Base-by-base conservation (phyloP, 1,140 invertebrate species). In the Pseudomyrmex flavicornis region DNA sequence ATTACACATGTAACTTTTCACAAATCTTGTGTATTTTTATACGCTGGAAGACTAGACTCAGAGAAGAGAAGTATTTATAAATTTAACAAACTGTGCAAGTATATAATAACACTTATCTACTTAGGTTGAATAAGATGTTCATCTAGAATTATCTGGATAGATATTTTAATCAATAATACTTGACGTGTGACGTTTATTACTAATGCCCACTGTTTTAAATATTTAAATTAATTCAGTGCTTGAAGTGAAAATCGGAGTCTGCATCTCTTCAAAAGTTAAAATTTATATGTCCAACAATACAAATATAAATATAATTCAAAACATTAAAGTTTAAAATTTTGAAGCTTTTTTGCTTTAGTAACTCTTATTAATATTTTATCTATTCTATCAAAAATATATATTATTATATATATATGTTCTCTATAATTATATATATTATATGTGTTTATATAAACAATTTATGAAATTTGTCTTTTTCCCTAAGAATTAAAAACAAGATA, bases 21-120 rank as follows among this genome's bases (percentile, higher is more conserved):
- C 69, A 59, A 69, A 61, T 84, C 54, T 75, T 83, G 50, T 76
- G 73, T 58, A 62, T 88, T 35, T 35, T 84, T 85, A 79, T 89
- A 87, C 66, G 70, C 72, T 90, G 90, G 90, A 92, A 92, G 91
- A 92, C 91, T 92, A 92, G 91, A 92, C 26, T 92, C 90, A 91
- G 76, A 35, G 35, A 35, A 35, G 35, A 35, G 35, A 91, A 85
- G 84, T 85, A 82, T 90, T 72, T 89, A 89, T 72, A 91, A 89
- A 85, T 89, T 89, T 86, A 91, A 89, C 76, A 82, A 83, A 89
- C 76, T 35, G 35, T 35, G 35, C 35, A 35, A 5, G 35, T 35
- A 35, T 70, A 58, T 80, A 84, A 76, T 70, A 82, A 90, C 77
- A 75, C 75, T 83, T 69, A 77, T 80, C 44, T 48, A 66, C 80